Conservation (phyloP, 2,113 vertebrate genomes). For the Eretmochelys imbricata region DNA sequence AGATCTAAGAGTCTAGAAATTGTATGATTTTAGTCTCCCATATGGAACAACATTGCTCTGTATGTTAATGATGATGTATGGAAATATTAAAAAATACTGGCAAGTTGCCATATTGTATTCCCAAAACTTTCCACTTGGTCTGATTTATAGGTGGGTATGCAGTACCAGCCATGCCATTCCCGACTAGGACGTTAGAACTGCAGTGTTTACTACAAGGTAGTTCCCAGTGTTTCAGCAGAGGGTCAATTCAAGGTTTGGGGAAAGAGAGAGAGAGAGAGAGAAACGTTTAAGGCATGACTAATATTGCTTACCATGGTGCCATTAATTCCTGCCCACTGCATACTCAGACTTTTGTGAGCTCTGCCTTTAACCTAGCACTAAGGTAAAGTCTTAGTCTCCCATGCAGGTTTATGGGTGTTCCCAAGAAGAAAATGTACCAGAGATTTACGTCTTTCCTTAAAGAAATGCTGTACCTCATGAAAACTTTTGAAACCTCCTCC, state of each 20-base stretch:
- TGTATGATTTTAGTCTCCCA: neutral
- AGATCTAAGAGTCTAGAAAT: neutral
- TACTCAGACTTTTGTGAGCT: neutral
- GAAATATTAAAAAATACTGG: neutral
- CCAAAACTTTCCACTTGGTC: neutral
- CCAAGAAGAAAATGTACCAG: neutral
- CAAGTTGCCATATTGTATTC: neutral
- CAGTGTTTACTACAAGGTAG: neutral
- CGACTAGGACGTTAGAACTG: neutral
- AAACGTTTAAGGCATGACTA: neutral
- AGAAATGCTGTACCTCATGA: neutral
- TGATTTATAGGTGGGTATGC: neutral
- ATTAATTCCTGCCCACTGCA: neutral
- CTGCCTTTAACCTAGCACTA: neutral
- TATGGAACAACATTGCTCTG: neutral
- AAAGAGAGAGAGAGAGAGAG: neutral
- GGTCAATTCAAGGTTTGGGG: neutral
- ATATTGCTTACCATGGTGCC: neutral
- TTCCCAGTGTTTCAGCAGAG: neutral
- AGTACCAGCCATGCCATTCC: neutral
- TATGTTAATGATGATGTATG: neutral
- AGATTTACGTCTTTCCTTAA: neutral
- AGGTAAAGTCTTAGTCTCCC: neutral
- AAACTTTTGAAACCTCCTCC: neutral
- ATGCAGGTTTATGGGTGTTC: neutral